These are phyloP conservation scores for Boulengerochromis microlepis DNA, from an alignment of 2,113 vertebrate genomes.

Conservation along the genomic window DNA sequence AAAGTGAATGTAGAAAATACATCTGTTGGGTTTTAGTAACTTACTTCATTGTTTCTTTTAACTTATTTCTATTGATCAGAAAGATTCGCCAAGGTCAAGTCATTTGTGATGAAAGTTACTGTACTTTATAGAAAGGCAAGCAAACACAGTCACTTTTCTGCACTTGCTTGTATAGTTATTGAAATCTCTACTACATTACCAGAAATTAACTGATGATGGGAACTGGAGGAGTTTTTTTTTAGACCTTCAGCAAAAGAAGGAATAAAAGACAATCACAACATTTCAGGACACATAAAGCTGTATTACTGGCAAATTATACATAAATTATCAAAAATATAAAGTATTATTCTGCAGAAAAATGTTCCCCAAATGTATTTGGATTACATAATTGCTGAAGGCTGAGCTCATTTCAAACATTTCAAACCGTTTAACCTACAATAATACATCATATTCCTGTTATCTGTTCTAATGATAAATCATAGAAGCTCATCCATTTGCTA, in stretches of 20 bases:
- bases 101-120: neutral
- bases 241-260: neutral
- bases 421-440: neutral
- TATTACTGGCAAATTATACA: neutral
- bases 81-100: neutral
- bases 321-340: neutral
- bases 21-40: neutral
- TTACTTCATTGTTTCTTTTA: neutral
- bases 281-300: neutral
- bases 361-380: neutral
- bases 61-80: neutral
- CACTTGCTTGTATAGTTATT: neutral
- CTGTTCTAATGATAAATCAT: neutral
- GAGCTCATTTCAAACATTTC: neutral
- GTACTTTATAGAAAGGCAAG: neutral
- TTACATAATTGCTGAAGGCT: neutral
- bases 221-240: neutral
- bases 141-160: neutral
- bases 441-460: neutral
- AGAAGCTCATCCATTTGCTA: neutral
- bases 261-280: neutral
- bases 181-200: neutral
- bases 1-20: neutral
- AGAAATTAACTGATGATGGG: neutral
- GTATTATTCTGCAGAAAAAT: neutral